These are phyloP conservation scores for Ganaspis brasiliensis DNA, from an alignment of 2,888 invertebrate species.

Conservation along the genomic window DNA sequence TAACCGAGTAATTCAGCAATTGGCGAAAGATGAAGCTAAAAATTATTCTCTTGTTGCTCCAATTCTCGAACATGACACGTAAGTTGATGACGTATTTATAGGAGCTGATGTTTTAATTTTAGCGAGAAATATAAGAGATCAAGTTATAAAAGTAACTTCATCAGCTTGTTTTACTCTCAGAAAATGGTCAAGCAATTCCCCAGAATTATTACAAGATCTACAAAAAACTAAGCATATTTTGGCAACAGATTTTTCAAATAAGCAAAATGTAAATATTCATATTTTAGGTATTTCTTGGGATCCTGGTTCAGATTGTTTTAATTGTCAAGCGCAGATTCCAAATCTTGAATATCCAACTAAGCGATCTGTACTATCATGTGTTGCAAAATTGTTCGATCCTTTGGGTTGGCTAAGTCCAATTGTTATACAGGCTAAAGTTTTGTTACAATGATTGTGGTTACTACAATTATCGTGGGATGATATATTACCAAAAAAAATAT, in stretches of 20 bases:
- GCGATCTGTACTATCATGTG: too few species aligned
- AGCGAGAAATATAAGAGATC: conserved; percentile 31
- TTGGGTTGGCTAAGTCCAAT: too few species aligned
- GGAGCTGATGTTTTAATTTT: conserved; percentile 33
- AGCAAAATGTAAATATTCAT: too few species aligned
- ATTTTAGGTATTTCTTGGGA: too few species aligned
- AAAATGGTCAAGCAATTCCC: conserved; percentile 47
- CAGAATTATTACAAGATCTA: conserved; percentile 12
- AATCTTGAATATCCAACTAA: not conserved
- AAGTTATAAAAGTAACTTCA: conserved; percentile 32
- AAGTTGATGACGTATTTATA: conserved; percentile 48
- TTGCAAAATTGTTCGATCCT: too few species aligned
- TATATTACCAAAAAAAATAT: not conserved
- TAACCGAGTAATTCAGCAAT: conserved; percentile 34
- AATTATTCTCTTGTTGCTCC: conserved; percentile 27
- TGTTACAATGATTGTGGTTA: conserved; percentile 7
- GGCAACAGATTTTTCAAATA: too few species aligned
- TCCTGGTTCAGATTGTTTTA: not conserved
- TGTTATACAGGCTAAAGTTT: too few species aligned
- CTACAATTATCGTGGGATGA: not conserved
- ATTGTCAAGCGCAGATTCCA: conserved; percentile 1
- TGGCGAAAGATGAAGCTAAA: conserved; percentile 23
- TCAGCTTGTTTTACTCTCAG: conserved; percentile 34
- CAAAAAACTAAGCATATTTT: conserved; percentile 29
- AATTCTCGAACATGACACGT: conserved; percentile 20